These are phyloP conservation scores for Plebejus argus DNA, from an alignment of 2,888 invertebrate genomes.

Conservation along the genomic window DNA sequence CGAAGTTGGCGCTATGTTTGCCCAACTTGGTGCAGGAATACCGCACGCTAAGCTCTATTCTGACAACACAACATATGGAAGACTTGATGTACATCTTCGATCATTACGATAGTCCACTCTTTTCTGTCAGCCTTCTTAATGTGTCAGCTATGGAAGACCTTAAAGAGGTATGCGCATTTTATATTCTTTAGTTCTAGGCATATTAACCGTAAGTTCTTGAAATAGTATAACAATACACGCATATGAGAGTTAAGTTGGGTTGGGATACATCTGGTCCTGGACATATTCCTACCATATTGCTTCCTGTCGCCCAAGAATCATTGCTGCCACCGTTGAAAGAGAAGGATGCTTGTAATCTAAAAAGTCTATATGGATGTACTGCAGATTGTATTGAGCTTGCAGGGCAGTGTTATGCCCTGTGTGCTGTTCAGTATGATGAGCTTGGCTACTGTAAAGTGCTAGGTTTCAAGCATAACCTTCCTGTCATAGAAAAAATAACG, in stretches of 20 bases:
- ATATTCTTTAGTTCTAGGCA: background rate
- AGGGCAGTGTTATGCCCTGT: background rate
- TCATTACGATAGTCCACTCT: slow-evolving; percentile 69
- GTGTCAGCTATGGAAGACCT: slow-evolving; percentile 68
- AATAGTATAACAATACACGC: too few relatives aligned
- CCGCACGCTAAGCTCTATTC: slow-evolving; percentile 53
- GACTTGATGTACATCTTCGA: slow-evolving; percentile 70
- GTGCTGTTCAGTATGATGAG: too few relatives aligned
- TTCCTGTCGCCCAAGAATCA: background rate
- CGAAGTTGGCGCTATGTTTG: slow-evolving; percentile 67
- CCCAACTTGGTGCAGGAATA: slow-evolving; percentile 66
- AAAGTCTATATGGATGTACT: too few relatives aligned
- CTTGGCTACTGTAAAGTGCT: too few relatives aligned
- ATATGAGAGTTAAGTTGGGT: too few relatives aligned
- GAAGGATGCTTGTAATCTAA: background rate
- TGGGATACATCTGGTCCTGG: too few relatives aligned
- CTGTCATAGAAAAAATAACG: too few relatives aligned
- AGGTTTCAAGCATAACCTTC: too few relatives aligned
- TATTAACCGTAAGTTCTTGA: too few relatives aligned
- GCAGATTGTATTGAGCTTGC: background rate
- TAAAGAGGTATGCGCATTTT: slow-evolving; percentile 51
- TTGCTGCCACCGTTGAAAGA: background rate
- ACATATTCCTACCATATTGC: background rate
- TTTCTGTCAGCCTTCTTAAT: slow-evolving; percentile 63
- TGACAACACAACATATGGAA: slow-evolving; percentile 62